These are phyloP conservation scores for Athalia circularis DNA, from an alignment of 2,888 invertebrate species.

Conservation along the genomic window DNA sequence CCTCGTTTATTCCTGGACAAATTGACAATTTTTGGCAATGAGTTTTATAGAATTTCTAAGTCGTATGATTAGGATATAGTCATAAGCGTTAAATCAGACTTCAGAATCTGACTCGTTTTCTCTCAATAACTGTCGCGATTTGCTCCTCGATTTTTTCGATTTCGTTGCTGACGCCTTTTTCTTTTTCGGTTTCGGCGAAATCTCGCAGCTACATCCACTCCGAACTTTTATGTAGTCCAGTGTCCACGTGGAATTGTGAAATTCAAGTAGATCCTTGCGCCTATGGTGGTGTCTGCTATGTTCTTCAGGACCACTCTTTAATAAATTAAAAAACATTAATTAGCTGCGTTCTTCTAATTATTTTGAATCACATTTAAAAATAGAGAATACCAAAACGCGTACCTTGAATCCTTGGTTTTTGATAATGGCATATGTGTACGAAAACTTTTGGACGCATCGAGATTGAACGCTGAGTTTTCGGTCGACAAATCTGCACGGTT, in stretches of 20 bases:
- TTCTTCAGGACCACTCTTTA: constrained; percentile 71
- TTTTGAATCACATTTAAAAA: neutral
- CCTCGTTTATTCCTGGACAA: constrained; percentile 8
- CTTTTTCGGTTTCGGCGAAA: constrained; percentile 78
- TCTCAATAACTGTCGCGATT: constrained; percentile 52
- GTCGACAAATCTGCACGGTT: constrained; percentile 86
- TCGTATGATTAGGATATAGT: constrained; percentile 28
- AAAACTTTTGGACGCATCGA: constrained; percentile 89
- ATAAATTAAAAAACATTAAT: neutral
- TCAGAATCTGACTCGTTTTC: constrained; percentile 44
- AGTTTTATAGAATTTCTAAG: constrained; percentile 37
- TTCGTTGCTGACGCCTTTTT: constrained; percentile 67
- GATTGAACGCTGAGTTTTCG: constrained; percentile 82
- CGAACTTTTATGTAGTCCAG: constrained; percentile 89
- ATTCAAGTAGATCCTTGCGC: constrained; percentile 68
- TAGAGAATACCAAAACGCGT: constrained; percentile 42
- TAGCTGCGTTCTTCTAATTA: neutral
- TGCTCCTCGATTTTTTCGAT: constrained; percentile 64
- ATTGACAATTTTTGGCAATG: constrained; percentile 32
- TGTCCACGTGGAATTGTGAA: constrained; percentile 77
- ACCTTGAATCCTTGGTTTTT: constrained; percentile 77
- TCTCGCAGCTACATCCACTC: constrained; percentile 90
- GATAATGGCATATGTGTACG: constrained; percentile 89
- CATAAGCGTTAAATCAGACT: constrained; percentile 37
- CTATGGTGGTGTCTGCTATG: constrained; percentile 72